Conservation (phyloP, 2,113 vertebrate genomes). For the Ariopsis seemanni region DNA sequence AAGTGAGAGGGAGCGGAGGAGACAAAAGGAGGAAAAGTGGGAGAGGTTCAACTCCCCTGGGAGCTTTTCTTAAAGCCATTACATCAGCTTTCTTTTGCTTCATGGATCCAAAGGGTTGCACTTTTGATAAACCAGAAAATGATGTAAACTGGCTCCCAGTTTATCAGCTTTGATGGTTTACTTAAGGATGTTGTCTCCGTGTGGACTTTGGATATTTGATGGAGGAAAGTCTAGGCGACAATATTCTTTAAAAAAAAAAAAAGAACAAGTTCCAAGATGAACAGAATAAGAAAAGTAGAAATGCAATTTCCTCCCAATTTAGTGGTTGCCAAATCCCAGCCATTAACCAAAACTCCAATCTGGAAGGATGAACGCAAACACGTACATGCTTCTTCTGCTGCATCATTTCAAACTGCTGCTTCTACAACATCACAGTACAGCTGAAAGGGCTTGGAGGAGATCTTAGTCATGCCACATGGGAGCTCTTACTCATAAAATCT, state of each 20-base stretch:
- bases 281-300: background rate
- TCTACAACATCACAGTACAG: background rate
- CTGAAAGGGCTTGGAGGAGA: background rate
- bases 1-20: conserved; percentile 19
- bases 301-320: background rate
- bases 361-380: background rate
- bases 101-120: conserved; percentile 63
- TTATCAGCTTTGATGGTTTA: conserved; percentile 53
- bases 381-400: background rate
- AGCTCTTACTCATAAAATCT: background rate
- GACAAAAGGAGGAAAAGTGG: conserved; percentile 17
- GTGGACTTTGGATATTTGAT: background rate
- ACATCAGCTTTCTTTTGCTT: conserved; percentile 77
- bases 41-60: conserved; percentile 66
- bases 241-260: background rate
- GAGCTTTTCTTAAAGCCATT: conserved; percentile 77
- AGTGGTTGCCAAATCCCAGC: background rate
- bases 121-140: conserved; percentile 74
- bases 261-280: background rate
- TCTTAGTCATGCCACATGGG: background rate
- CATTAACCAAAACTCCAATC: background rate
- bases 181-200: background rate
- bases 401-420: background rate
- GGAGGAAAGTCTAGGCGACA: background rate
- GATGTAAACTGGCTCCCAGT: conserved; percentile 72